phyloP scores from a whole-genome alignment of 2,113 vertebrate species.

The Maccullochella peelii region DNA sequence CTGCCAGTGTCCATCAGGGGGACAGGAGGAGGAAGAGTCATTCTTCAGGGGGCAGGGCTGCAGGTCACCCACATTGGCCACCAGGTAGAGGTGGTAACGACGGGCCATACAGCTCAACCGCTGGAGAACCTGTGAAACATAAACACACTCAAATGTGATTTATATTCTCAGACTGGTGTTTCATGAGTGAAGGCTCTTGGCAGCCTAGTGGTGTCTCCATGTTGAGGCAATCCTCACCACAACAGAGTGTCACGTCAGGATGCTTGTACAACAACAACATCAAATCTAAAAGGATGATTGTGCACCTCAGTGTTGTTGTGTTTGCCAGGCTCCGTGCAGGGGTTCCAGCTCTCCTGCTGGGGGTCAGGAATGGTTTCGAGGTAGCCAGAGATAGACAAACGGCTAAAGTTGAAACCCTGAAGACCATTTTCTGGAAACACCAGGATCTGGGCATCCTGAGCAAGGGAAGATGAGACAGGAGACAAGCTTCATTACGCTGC shows the following conservation, averaged over 20 bases:
- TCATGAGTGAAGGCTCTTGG: not conserved
- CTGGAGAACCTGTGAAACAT: conserved; percentile 86
- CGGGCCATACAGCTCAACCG: conserved; percentile 93
- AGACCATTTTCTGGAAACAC: conserved; percentile 97
- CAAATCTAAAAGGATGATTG: not conserved
- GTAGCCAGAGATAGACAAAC: conserved; percentile 89
- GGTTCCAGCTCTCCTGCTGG: conserved; percentile 89
- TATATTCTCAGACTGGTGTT: not conserved
- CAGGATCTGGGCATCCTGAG: conserved; percentile 92
- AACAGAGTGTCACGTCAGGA: not conserved
- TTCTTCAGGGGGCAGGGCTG: conserved; percentile 82
- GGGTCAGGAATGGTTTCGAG: conserved; percentile 89
- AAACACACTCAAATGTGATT: not conserved
- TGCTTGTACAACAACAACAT: not conserved
- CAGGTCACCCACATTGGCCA: conserved; percentile 91
- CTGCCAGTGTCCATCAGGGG: conserved; percentile 89
- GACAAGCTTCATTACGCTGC: not conserved
- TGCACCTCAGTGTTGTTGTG: conserved; percentile 92
- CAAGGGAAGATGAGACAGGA: not conserved
- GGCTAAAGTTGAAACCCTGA: conserved; percentile 95
- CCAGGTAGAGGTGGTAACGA: conserved; percentile 87
- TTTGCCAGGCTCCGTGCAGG: conserved; percentile 86
- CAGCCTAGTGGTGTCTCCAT: not conserved
- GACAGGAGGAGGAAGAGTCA: conserved; percentile 84
- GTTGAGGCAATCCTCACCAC: not conserved